Conservation (phyloP, 2,888 invertebrate species). For the Calliopum simillimum region DNA sequence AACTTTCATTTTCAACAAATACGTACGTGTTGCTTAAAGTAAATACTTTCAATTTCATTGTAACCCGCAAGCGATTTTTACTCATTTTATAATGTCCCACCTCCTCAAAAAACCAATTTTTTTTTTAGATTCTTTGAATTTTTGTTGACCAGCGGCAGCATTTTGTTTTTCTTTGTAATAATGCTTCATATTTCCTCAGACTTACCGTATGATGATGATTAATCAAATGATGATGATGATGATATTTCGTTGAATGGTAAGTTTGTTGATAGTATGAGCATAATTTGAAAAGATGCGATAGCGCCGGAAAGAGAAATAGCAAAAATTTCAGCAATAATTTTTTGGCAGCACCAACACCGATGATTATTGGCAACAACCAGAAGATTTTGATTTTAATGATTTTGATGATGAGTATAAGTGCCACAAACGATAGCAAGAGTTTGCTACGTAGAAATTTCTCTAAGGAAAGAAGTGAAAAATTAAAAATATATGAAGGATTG, state of each 20-base stretch:
- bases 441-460: slow-evolving; percentile 83
- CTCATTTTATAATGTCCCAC: background rate
- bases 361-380: slow-evolving; percentile 81
- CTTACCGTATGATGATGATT: slow-evolving; percentile 78
- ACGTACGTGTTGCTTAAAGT: background rate
- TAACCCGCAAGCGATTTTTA: background rate
- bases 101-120: background rate
- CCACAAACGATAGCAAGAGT: slow-evolving; percentile 79
- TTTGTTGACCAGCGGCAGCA: background rate
- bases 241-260: slow-evolving; percentile 79
- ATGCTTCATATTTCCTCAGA: slow-evolving; percentile 37
- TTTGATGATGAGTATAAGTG: slow-evolving; percentile 81
- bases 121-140: background rate
- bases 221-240: slow-evolving; percentile 85
- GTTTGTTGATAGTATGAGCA: slow-evolving; percentile 85
- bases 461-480: too few species aligned
- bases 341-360: slow-evolving; percentile 86
- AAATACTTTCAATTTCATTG: too few species aligned
- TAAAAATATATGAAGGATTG: slow-evolving; percentile 12
- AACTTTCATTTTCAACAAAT: slow-evolving; percentile 5
- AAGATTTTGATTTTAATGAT: slow-evolving; percentile 83
- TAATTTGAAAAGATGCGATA: slow-evolving; percentile 85
- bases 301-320: slow-evolving; percentile 84
- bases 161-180: slow-evolving; percentile 13
- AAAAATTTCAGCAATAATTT: slow-evolving; percentile 84